Evolutionary conservation across 2,888 invertebrate species (phyloP).

Genomic region (Hirtodrosophila alboralis): DNA sequence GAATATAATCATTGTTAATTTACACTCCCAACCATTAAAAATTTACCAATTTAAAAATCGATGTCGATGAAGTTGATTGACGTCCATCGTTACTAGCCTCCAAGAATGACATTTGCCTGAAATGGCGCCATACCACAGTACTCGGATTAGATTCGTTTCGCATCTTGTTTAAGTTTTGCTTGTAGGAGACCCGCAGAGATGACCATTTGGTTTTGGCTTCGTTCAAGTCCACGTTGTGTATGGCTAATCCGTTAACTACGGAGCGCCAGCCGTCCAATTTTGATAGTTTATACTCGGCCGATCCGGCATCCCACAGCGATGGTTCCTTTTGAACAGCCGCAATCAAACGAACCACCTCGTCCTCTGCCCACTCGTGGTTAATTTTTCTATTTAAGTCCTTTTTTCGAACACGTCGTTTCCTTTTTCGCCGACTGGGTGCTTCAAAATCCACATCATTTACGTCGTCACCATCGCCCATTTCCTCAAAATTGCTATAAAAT

Average conservation of each 20-base stretch:
- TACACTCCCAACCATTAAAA: too few species aligned
- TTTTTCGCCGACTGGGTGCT: neutral
- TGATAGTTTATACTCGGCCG: neutral
- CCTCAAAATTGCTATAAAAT: too few species aligned
- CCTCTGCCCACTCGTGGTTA: constrained; percentile 13
- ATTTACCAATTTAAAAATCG: too few species aligned
- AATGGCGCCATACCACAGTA: constrained; percentile 13
- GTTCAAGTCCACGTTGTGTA: constrained; percentile 10
- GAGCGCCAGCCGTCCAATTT: constrained; percentile 3
- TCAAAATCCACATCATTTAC: neutral
- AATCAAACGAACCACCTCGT: constrained; percentile 11
- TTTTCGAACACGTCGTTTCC: neutral
- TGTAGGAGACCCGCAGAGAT: constrained; percentile 10
- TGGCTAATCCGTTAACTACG: constrained; percentile 4
- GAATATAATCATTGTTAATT: too few species aligned
- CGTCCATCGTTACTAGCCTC: neutral
- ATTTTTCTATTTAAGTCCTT: constrained; percentile 10
- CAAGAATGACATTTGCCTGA: constrained; percentile 14
- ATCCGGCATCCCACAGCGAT: constrained; percentile 4
- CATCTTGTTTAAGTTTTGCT: constrained; percentile 9
- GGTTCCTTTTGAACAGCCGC: constrained; percentile 10
- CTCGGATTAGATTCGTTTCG: neutral
- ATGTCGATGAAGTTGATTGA: neutral
- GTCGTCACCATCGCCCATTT: too few species aligned
- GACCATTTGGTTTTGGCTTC: constrained; percentile 24